Evolutionary conservation across 2,113 vertebrate species (phyloP).

Genomic region (Hirundichthys speculiger): DNA sequence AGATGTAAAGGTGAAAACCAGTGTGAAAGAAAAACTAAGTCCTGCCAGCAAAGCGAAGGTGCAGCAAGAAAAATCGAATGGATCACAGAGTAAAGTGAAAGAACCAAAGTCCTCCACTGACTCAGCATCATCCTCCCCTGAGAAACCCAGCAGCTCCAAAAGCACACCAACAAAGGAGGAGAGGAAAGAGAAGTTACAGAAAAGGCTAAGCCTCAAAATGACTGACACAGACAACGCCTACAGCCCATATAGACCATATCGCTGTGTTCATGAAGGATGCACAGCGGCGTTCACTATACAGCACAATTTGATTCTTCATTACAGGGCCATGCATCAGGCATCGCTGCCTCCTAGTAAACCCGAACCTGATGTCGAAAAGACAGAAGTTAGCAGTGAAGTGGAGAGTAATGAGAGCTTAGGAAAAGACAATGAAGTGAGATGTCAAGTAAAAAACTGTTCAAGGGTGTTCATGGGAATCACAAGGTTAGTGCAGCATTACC

Average conservation of each 20-base stretch:
- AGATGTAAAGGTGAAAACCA: slow-evolving; percentile 37
- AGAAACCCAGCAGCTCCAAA: slow-evolving; percentile 75
- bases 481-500: slow-evolving; percentile 93
- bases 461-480: slow-evolving; percentile 94
- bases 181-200: slow-evolving; percentile 79
- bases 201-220: slow-evolving; percentile 64
- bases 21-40: slow-evolving; percentile 48
- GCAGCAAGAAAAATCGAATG: slow-evolving; percentile 35
- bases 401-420: slow-evolving; percentile 46
- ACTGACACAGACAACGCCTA: slow-evolving; percentile 80
- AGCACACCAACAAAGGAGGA: slow-evolving; percentile 69
- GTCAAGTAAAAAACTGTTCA: slow-evolving; percentile 95
- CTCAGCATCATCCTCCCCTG: slow-evolving; percentile 60
- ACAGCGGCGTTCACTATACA: slow-evolving; percentile 97
- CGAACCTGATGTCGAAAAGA: slow-evolving; percentile 82
- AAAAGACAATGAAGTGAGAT: slow-evolving; percentile 90
- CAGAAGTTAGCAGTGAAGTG: slow-evolving; percentile 48
- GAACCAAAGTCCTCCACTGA: slow-evolving; percentile 40
- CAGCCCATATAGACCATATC: slow-evolving; percentile 92
- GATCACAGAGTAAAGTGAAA: slow-evolving; percentile 39
- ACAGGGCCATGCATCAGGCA: slow-evolving; percentile 95
- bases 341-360: slow-evolving; percentile 83
- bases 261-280: slow-evolving; percentile 96
- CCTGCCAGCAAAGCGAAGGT: slow-evolving; percentile 40
- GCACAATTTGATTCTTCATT: slow-evolving; percentile 97